phyloP scores from a whole-genome alignment of 2,797 vertebrate species.

The Phoebastria nigripes region DNA sequence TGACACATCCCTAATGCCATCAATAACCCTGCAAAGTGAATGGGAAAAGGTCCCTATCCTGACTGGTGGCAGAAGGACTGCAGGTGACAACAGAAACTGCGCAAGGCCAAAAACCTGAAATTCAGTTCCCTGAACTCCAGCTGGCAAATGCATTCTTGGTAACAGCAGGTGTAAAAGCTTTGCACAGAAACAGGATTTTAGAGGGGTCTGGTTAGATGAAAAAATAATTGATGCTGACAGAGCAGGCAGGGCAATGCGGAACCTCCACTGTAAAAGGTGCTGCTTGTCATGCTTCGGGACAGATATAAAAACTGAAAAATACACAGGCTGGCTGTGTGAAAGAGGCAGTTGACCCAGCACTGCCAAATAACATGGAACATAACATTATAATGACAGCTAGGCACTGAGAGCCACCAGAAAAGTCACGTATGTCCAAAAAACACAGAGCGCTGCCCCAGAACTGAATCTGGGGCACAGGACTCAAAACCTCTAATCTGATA shows the following conservation, averaged over 20 bases:
- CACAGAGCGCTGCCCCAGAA: rapidly evolving
- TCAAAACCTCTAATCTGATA: not conserved
- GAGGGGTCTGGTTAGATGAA: not conserved
- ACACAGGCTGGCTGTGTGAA: not conserved
- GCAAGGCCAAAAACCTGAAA: not conserved
- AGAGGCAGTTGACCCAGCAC: not conserved
- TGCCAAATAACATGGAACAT: too few relatives aligned
- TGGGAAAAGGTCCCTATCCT: not conserved
- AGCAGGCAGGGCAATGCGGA: not conserved
- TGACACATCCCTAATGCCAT: too few relatives aligned
- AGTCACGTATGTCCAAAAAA: not conserved
- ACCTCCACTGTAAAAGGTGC: not conserved
- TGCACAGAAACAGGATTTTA: not conserved
- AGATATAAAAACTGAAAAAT: too few relatives aligned
- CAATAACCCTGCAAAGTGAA: not conserved
- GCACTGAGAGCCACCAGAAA: not conserved
- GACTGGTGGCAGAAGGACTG: rapidly evolving
- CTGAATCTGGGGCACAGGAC: not conserved
- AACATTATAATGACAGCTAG: rapidly evolving
- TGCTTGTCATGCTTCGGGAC: not conserved
- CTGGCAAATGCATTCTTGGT: not conserved
- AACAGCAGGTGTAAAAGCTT: not conserved
- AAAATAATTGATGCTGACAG: not conserved
- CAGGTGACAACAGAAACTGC: not conserved
- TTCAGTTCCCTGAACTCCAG: not conserved